Conservation (phyloP, 2,888 invertebrate species). For the Dioctria linearis region DNA sequence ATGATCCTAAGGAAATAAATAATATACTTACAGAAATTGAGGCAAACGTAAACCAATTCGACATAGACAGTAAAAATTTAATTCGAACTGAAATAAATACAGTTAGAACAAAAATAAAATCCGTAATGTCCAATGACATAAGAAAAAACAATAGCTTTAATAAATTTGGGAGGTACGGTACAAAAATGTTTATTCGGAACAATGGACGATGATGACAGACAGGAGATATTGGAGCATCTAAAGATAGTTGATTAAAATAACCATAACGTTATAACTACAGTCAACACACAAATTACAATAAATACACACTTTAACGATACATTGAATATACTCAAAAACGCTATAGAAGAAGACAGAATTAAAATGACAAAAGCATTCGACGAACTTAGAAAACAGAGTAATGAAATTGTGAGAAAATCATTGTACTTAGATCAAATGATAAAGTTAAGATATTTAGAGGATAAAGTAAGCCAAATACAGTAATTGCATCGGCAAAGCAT, state of each 20-base stretch:
- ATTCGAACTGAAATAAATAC: conserved; percentile 47
- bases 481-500: conserved; percentile 48
- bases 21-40: background rate
- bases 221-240: conserved; percentile 53
- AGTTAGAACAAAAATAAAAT: conserved; percentile 55
- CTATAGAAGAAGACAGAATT: conserved; percentile 50
- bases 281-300: conserved; percentile 56
- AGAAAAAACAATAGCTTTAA: conserved; percentile 53
- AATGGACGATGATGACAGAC: conserved; percentile 53
- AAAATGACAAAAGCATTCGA: conserved; percentile 43
- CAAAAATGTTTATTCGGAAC: conserved; percentile 54
- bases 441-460: conserved; percentile 34
- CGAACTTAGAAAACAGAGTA: conserved; percentile 20
- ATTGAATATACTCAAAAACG: conserved; percentile 47
- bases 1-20: background rate
- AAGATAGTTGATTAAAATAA: conserved; percentile 52
- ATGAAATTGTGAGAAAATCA: conserved; percentile 35
- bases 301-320: conserved; percentile 55
- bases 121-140: conserved; percentile 46
- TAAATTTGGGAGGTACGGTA: conserved; percentile 55
- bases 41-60: conserved; percentile 24
- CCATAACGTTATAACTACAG: conserved; percentile 54
- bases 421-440: conserved; percentile 47
- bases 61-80: conserved; percentile 47
- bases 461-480: conserved; percentile 46